Evolutionary conservation across 2,888 invertebrate species (phyloP), one percentile per base, ranked within the genome.

Genomic region (Acronicta alni): DNA sequence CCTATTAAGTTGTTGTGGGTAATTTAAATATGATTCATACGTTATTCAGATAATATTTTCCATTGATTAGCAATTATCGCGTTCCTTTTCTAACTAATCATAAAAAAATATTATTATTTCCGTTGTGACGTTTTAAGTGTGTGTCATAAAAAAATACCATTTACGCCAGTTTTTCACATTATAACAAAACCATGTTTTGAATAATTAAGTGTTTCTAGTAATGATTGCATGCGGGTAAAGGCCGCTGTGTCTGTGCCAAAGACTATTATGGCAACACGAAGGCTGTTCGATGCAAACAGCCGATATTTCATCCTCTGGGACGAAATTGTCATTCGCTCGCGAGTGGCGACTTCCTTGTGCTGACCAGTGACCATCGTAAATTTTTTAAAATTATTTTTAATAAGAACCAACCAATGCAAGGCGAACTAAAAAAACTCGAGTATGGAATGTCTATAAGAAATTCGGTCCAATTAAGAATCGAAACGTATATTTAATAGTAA

Each of bases 251-350:
- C 62, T 73, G 66, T 61, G 70, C 75, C 74, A 69, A 66, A 63
- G 71, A 74, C 78, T 70, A 76, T 79, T 84, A 85, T 67, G 84
- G 83, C 68, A 61, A 44, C 58, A 65, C 72, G 84, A 88, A 88
- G 88, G 88, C 75, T 85, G 72, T 54, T 67, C 57, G 49, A 55
- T 45, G 68, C 66, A 55, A 61, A 75, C 71, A 62, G 53, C 59
- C 75, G 76, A 75, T 57, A 74, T 66, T 56, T 57, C 64, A 67
- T 78, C 85, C 86, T 79, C 69, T 72, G 83, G 88, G 87, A 82
- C 67, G n/a, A 47, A 49, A 55, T 67, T 59, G 49, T 59, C 61
- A 71, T 71, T 73, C 30, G 12, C 12, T 30, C 1, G 30, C n/a
- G 5, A 12, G n/a, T n/a, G n/a, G n/a, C n/a, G n/a, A 30, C 30